Evolutionary conservation across 1,140 invertebrate genomes (phyloP), one percentile per base, ranked within the genome.

Genomic region (Neoseiulus cucumeris): DNA sequence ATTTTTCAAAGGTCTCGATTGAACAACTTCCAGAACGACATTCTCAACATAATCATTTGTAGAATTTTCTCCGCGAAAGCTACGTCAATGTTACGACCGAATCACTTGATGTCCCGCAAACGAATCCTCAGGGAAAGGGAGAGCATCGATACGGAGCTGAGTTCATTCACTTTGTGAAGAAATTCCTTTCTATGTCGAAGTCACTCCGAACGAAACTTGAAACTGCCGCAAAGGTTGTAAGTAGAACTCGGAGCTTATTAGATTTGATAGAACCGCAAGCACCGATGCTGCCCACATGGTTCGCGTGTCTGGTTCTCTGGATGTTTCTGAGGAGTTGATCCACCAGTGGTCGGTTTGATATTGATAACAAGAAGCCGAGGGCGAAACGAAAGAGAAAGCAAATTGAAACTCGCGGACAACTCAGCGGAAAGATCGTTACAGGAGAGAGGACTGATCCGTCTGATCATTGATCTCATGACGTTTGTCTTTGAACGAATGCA

Each of bases 221-320:
- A 47, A 59, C 51, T 59, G 51, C 51, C 51, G 25, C 14, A 59
- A 47, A 59, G 51, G 51, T 59, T 59, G 51, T 59, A 18, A 59
- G 51, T 59, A 59, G 51, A 33, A 25, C 14, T 59, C 22, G 51
- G 25, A 25, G 51, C 25, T 59, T 59, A 29, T 25, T 14, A 29
- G 14, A 17, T 17, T 18, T 25, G 14, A 17, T 59, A 59, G 22
- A 33, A 9, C 9, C 14, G 9, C 25, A 59, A 59, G 25, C 51
- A 25, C 14, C 22, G 22, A 5, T 1, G 51, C 25, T 59, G 22
- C 14, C 33, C 22, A 59, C 4, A 47, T 5, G 4, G 18, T 22
- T 47, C 18, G 28, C 4, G 18, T 20, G 45, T 5, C 4, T 22
- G 28, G 14, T 22, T 7, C 45, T 20, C 45, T 4, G 4, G 14